Evolutionary conservation across 2,888 invertebrate genomes (phyloP).

Genomic region (Xestoiulus laeticollis): DNA sequence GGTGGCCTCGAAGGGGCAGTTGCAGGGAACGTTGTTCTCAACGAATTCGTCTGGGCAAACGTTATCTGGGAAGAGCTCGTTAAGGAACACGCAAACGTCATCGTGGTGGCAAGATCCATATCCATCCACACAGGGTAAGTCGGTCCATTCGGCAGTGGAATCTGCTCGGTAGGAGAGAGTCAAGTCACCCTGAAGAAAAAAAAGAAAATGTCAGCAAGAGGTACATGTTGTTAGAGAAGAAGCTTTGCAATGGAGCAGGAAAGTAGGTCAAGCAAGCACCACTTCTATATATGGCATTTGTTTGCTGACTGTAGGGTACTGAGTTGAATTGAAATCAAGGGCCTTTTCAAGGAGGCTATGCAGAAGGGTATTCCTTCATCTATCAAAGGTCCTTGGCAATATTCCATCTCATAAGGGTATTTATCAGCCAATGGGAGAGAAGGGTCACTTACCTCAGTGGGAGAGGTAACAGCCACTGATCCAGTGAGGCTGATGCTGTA

Average conservation of each 20-base stretch:
- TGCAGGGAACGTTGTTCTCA: not conserved
- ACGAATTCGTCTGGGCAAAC: not conserved
- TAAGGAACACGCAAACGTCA: not conserved
- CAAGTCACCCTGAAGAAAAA: not conserved
- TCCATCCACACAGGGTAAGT: not conserved
- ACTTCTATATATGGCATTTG: too few species aligned
- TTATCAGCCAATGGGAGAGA: too few species aligned
- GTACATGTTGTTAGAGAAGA: too few species aligned
- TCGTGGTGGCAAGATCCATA: not conserved
- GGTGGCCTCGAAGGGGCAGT: not conserved
- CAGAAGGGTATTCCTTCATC: too few species aligned
- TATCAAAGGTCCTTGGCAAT: too few species aligned
- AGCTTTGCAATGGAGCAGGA: too few species aligned
- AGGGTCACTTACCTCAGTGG: slow-evolving; percentile 5
- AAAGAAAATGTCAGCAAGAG: too few species aligned
- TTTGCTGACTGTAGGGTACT: too few species aligned
- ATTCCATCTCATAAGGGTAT: too few species aligned
- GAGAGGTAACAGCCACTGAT: not conserved
- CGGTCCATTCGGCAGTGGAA: not conserved
- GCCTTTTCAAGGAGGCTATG: too few species aligned
- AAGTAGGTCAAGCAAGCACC: too few species aligned
- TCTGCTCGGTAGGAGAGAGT: not conserved
- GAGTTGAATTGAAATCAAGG: too few species aligned
- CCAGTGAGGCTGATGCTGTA: not conserved
- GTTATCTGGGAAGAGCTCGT: not conserved